These are phyloP conservation scores for Parauchenoglanis ngamensis DNA, from an alignment of 2,797 vertebrate genomes.

Conservation along the genomic window DNA sequence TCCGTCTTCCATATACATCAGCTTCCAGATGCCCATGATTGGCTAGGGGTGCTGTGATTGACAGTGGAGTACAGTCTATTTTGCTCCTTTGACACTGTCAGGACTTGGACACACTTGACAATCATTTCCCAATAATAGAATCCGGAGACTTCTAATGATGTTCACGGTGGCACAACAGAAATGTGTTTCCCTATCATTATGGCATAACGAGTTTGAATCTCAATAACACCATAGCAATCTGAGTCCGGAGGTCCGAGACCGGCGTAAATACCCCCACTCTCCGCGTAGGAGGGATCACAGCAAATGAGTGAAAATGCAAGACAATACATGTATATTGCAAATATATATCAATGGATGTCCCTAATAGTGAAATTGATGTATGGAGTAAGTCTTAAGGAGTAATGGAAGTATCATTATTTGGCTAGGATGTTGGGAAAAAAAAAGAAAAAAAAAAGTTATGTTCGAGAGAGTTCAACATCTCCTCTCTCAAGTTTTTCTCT, in stretches of 20 bases:
- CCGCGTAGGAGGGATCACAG: background rate
- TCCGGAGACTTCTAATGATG: background rate
- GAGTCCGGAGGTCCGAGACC: background rate
- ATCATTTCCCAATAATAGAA: background rate
- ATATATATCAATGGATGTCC: background rate
- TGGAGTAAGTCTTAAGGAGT: background rate
- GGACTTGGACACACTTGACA: background rate
- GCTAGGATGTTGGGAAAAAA: background rate
- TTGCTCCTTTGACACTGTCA: background rate
- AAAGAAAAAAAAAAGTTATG: constrained; percentile 12
- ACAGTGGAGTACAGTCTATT: background rate
- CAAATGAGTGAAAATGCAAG: background rate
- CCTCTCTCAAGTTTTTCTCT: constrained; percentile 25
- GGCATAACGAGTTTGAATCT: background rate
- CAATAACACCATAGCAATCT: background rate
- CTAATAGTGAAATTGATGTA: background rate
- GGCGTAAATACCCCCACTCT: background rate
- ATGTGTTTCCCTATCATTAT: background rate
- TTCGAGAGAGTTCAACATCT: constrained; percentile 33
- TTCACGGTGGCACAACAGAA: background rate
- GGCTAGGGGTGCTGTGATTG: background rate
- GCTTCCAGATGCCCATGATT: background rate
- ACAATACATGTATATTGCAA: background rate
- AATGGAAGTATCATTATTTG: background rate
- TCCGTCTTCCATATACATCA: background rate